Percentiles rank a stretch among this genome's conserved stretches.
These are phyloP conservation scores for Centruroides sculpturatus DNA, from an alignment of 1,140 invertebrate species.

Conservation along the genomic window DNA sequence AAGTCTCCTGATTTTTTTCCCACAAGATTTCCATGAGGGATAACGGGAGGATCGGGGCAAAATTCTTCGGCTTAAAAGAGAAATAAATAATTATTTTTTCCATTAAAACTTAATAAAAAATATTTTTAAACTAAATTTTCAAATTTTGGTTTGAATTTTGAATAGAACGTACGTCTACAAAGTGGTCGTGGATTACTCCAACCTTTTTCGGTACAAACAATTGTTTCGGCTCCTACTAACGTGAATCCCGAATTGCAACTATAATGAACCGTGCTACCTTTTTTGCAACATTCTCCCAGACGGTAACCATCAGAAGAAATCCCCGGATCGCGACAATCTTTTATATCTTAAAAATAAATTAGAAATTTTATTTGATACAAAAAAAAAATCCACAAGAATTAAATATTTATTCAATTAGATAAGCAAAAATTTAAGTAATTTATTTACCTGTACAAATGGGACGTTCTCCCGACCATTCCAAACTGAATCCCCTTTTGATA, in stretches of 20 bases:
- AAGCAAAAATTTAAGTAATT: too few species aligned
- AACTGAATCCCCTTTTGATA: too few species aligned
- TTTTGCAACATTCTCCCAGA: conserved; percentile 1
- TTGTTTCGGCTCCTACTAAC: not conserved
- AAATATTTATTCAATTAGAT: not conserved
- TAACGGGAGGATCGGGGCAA: not conserved
- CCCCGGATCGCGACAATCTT: conserved; percentile 6
- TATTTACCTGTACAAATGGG: too few species aligned
- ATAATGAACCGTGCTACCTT: not conserved
- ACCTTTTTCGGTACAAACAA: not conserved
- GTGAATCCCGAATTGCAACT: conserved; percentile 3
- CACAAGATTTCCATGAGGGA: not conserved
- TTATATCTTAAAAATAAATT: not conserved
- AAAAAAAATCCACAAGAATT: not conserved
- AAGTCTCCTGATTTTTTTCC: conserved; percentile 6
- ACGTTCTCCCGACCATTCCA: too few species aligned
- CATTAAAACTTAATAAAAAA: too few species aligned
- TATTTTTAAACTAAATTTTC: too few species aligned
- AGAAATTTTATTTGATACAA: not conserved
- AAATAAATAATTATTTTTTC: not conserved
- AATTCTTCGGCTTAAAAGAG: not conserved
- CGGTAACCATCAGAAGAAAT: conserved; percentile 3
- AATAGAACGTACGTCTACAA: conserved; percentile 5
- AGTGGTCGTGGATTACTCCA: conserved; percentile 6
- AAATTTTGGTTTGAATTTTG: too few species aligned